Evolutionary conservation across 2,888 invertebrate genomes (phyloP).

Genomic region (Eupelmus urozonus): DNA sequence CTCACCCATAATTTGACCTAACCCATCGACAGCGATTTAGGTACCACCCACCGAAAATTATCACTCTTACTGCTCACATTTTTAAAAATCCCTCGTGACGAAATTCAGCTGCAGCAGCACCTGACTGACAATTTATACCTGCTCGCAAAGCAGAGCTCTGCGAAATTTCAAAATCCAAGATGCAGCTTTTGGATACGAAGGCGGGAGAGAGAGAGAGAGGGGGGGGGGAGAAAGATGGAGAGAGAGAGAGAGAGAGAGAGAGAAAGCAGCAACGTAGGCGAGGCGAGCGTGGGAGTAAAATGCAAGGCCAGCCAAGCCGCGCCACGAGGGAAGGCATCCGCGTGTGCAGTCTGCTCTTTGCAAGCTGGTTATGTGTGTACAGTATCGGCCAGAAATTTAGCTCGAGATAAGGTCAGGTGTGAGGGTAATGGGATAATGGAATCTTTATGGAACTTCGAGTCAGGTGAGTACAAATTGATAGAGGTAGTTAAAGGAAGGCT

Average conservation of each 20-base stretch:
- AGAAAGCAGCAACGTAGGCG: not conserved
- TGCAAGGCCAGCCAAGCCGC: conserved; percentile 43
- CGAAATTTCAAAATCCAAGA: conserved; percentile 51
- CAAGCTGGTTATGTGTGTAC: conserved; percentile 1
- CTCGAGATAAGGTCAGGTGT: not conserved
- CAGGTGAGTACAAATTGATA: not conserved
- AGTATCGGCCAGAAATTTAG: conserved; percentile 6
- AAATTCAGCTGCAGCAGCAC: not conserved
- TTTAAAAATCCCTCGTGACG: conserved; percentile 14
- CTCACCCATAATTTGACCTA: not conserved
- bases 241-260: not conserved
- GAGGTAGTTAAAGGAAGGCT: too few relatives aligned
- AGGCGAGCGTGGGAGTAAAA: conserved; percentile 55
- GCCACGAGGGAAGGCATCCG: conserved; percentile 1
- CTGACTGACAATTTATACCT: not conserved
- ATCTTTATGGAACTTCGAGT: conserved; percentile 4
- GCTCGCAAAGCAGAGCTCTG: not conserved
- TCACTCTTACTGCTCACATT: not conserved
- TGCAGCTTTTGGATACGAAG: conserved; percentile 46
- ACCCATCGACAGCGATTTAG: not conserved
- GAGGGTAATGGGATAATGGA: conserved; percentile 7
- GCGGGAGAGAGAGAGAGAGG: conserved; percentile 3
- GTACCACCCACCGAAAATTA: conserved; percentile 1
- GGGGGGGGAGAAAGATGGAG: too few relatives aligned
- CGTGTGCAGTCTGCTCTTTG: not conserved